A percentile compares a stretch with the other conserved stretches of the same genome.
Evolutionary conservation across 2,113 vertebrate genomes (phyloP).

Genomic region (Callopanchax toddi): DNA sequence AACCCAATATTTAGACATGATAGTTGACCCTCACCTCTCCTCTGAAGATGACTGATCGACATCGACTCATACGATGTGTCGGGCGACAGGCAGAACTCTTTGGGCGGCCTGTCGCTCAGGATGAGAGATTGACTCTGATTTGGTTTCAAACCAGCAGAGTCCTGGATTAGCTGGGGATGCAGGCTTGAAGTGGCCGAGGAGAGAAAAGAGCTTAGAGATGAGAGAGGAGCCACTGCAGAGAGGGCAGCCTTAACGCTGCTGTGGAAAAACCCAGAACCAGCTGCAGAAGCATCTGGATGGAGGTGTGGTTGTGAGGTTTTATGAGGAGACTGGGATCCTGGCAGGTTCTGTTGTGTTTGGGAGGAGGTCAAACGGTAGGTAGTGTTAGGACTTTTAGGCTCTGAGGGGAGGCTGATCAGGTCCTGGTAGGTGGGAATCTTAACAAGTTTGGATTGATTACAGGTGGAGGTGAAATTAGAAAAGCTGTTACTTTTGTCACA

Average conservation of each 20-base stretch:
- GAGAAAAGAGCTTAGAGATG: slow-evolving; percentile 61
- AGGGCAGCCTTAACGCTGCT: slow-evolving; percentile 75
- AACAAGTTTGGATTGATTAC: slow-evolving; percentile 30
- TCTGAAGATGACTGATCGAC: slow-evolving; percentile 92
- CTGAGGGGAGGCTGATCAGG: slow-evolving; percentile 52
- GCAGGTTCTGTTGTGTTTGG: slow-evolving; percentile 61
- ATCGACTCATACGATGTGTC: slow-evolving; percentile 87
- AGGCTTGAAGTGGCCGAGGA: slow-evolving; percentile 36
- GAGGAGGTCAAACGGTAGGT: slow-evolving; percentile 74
- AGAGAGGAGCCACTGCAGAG: slow-evolving; percentile 60
- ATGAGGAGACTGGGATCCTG: slow-evolving; percentile 27
- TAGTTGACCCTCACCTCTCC: slow-evolving; percentile 82
- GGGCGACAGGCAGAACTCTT: slow-evolving; percentile 90
- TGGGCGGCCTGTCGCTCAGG: slow-evolving; percentile 85
- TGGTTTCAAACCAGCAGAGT: slow-evolving; percentile 69
- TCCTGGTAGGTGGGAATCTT: slow-evolving; percentile 56
- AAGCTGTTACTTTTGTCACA: slow-evolving; percentile 19
- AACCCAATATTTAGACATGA: not conserved
- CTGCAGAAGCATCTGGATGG: not conserved
- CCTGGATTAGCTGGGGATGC: slow-evolving; percentile 25
- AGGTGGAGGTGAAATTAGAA: slow-evolving; percentile 11
- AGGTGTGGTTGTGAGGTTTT: slow-evolving; percentile 15
- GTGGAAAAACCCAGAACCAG: slow-evolving; percentile 73
- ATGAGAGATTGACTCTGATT: slow-evolving; percentile 82
- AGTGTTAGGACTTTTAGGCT: slow-evolving; percentile 50